phyloP scores from a whole-genome alignment of 2,113 vertebrate genomes.

The Heloderma charlesbogerti region DNA sequence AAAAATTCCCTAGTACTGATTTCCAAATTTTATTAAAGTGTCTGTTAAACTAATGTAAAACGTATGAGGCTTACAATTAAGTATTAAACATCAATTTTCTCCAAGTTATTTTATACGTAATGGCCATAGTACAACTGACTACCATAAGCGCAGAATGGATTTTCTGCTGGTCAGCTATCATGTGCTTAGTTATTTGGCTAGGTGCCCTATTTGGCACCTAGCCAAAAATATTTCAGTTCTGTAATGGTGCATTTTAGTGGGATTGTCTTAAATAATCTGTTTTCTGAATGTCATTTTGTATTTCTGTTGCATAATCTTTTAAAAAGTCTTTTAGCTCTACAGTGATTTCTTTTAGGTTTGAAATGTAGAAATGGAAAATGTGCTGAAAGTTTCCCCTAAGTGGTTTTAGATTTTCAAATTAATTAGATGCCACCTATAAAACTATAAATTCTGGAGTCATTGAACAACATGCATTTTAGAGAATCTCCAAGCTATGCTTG shows the following conservation, averaged over 20 bases:
- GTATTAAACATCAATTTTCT: neutral
- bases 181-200: neutral
- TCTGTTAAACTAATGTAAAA: too few species aligned
- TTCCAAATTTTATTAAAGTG: too few species aligned
- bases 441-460: neutral
- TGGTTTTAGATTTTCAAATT: neutral
- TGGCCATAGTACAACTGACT: neutral
- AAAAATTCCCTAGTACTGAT: neutral
- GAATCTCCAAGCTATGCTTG: neutral
- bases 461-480: slow-evolving; percentile 8
- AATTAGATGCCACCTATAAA: neutral
- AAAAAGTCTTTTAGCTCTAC: neutral
- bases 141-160: neutral
- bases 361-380: neutral
- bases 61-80: too few species aligned
- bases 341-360: neutral
- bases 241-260: neutral
- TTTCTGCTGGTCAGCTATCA: neutral
- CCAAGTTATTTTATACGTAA: neutral
- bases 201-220: too few species aligned
- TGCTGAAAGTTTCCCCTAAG: neutral
- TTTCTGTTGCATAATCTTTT: neutral
- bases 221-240: neutral
- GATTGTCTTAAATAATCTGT: neutral
- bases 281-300: neutral